Evolutionary conservation across 2,888 invertebrate species (phyloP), one percentile per base, ranked within the genome.

Genomic region (Tachina lurida): DNA sequence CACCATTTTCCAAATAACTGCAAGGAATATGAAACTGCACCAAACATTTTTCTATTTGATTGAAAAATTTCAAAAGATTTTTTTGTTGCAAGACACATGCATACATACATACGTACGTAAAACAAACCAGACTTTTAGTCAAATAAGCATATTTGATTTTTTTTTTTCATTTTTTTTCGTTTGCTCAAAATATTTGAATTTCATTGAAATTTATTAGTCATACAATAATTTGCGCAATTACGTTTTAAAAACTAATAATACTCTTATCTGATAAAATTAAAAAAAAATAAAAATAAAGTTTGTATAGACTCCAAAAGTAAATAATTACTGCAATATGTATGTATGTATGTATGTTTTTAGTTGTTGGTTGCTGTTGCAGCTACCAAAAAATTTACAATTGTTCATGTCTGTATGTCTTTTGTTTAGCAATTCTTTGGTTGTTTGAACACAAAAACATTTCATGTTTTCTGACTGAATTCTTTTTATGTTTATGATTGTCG

Each of bases 281-380:
- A 31, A n/a, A 45, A 39, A 17, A 12, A 47, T 39, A 12, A 58
- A 67, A 76, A 52, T 10, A 54, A 45, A 13, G 17, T 47, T 43
- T 78, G 43, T 70, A 12, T 62, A 41, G 17, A 62, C 17, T 13
- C 17, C 7, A 56, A 45, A 76, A 58, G 45, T 39, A 58, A 71
- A 71, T 71, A 71, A 62, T 78, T 70, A n/a, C n/a, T n/a, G 60
- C 60, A 68, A 60, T 68, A 68, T 49, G 70, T 62, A 71, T 17
- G 31, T 31, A 7, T 31, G 52, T 68, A 68, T 49, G 70, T 62
- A 71, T 17, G 31, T 31, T 31, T 31, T 31, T 31, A 31, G 31
- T 7, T n/a, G n/a, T n/a, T n/a, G 0, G 31, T 60, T n/a, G 22
- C 54, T 71, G 79, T 17, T 49, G 49, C 22, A 19, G 56, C 49